Conservation (phyloP, 2,797 vertebrate genomes). For the Natrix natrix region DNA sequence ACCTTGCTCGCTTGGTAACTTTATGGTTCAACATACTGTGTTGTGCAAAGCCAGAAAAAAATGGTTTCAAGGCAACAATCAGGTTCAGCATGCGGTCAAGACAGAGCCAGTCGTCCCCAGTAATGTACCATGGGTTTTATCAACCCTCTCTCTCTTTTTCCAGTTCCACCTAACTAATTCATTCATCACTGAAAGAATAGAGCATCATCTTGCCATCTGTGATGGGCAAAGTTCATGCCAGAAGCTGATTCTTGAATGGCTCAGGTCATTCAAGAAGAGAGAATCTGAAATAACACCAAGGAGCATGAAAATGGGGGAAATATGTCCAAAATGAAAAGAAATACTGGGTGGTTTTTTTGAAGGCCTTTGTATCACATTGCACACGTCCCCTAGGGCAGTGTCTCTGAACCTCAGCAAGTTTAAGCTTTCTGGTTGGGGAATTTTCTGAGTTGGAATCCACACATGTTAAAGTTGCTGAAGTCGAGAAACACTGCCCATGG, state of each 20-base stretch:
- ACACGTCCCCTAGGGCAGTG: not conserved
- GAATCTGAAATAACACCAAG: not conserved
- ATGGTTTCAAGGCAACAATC: not conserved
- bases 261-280: not conserved
- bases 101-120: too few species aligned
- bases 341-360: not conserved
- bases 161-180: not conserved
- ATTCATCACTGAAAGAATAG: not conserved
- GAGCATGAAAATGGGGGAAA: not conserved
- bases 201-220: not conserved
- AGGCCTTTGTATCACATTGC: not conserved
- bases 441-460: not conserved
- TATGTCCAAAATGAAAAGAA: not conserved
- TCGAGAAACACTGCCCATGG: not conserved
- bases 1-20: not conserved
- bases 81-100: not conserved
- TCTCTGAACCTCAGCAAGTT: not conserved
- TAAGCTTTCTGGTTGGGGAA: not conserved
- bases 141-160: not conserved
- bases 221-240: not conserved
- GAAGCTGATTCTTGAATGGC: not conserved
- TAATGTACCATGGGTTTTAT: not conserved
- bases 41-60: not conserved
- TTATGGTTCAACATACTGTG: not conserved
- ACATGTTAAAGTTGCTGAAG: not conserved